Percentiles rank a stretch among this genome's conserved stretches.
Evolutionary conservation across 2,113 vertebrate genomes (phyloP).

Genomic region (Cololabis saira): DNA sequence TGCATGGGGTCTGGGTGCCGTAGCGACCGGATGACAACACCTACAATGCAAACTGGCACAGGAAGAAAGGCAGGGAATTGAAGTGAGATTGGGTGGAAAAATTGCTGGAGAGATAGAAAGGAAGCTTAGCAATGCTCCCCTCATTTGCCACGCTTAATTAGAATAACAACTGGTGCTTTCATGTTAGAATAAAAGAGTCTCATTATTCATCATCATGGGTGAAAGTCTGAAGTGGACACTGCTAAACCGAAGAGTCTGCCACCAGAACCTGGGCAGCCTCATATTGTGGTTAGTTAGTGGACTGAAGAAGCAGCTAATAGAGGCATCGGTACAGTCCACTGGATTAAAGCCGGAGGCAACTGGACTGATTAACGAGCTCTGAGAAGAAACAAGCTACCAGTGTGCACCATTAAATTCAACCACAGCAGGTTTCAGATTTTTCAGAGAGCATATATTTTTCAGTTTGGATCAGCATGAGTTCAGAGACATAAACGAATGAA

Average conservation of each 20-base stretch:
- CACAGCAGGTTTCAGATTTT: not conserved
- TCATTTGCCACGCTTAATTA: slow-evolving; percentile 73
- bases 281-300: slow-evolving; percentile 12
- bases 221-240: slow-evolving; percentile 6
- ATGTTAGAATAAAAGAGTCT: slow-evolving; percentile 65
- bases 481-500: too few relatives aligned
- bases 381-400: slow-evolving; percentile 1
- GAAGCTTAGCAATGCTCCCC: slow-evolving; percentile 50
- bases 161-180: slow-evolving; percentile 75
- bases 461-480: too few relatives aligned
- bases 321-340: slow-evolving; percentile 13
- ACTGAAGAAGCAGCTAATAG: slow-evolving; percentile 25
- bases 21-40: slow-evolving; percentile 40
- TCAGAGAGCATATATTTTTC: too few relatives aligned
- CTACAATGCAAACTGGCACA: slow-evolving; percentile 55
- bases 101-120: slow-evolving; percentile 34
- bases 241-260: slow-evolving; percentile 22
- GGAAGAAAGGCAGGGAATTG: slow-evolving; percentile 51
- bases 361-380: slow-evolving; percentile 44
- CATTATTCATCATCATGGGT: slow-evolving; percentile 70
- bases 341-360: slow-evolving; percentile 39
- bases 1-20: slow-evolving; percentile 46
- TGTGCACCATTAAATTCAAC: slow-evolving; percentile 31
- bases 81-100: slow-evolving; percentile 20
- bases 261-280: slow-evolving; percentile 23